Conservation (phyloP, 2,797 vertebrate genomes). For the Acipenser transmontanus region DNA sequence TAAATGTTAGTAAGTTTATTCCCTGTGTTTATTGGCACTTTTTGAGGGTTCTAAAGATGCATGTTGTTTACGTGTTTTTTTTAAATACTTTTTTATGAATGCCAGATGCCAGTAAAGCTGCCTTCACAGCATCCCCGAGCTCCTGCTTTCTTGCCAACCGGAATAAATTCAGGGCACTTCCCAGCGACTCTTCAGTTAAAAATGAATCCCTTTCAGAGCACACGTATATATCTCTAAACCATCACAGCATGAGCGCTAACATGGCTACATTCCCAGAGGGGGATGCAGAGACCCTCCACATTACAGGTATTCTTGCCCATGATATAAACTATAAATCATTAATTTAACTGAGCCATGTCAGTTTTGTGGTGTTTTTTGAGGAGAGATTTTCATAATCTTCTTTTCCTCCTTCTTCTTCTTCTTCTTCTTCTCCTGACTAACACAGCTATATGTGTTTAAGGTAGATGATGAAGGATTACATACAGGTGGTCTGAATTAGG, state of each 20-base stretch:
- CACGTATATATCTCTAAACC: constrained; percentile 61
- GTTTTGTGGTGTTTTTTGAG: background rate
- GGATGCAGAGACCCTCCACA: constrained; percentile 55
- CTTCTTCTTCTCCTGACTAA: background rate
- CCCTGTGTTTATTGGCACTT: no score
- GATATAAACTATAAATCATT: background rate
- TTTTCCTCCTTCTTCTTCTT: background rate
- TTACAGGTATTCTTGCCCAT: constrained; percentile 59
- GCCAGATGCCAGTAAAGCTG: constrained; percentile 90
- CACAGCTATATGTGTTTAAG: no score
- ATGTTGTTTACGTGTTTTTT: constrained; percentile 3
- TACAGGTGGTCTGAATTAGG: no score
- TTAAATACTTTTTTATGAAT: constrained; percentile 8
- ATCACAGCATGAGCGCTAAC: constrained; percentile 50
- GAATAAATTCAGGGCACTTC: constrained; percentile 60
- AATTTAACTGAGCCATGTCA: background rate
- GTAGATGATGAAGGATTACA: no score
- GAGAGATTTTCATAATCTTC: background rate
- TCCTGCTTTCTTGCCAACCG: constrained; percentile 96
- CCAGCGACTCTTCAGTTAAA: constrained; percentile 76
- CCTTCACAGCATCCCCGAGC: constrained; percentile 91
- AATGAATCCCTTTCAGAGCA: constrained; percentile 75
- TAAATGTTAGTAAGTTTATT: background rate
- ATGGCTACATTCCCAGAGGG: constrained; percentile 57
- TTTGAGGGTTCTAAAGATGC: no score